Conservation (phyloP, 2,797 vertebrate genomes). For the Sardinella longiceps region DNA sequence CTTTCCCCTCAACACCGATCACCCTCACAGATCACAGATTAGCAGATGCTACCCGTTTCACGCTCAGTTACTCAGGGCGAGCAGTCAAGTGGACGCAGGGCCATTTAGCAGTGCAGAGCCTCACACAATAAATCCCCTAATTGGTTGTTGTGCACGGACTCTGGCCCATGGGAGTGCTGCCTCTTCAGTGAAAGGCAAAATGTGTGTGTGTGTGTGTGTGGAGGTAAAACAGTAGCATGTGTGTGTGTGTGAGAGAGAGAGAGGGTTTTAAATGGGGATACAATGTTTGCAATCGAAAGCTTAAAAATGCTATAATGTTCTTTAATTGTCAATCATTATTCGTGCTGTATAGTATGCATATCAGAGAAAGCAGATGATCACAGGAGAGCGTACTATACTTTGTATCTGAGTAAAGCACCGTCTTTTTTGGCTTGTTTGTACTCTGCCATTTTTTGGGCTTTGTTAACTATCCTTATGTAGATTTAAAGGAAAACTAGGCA, state of each 20-base stretch:
- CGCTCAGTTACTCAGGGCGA: conserved; percentile 67
- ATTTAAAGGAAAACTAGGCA: no score
- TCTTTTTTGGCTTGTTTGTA: no score
- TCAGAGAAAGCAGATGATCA: background rate
- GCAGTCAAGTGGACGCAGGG: conserved; percentile 63
- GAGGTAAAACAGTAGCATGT: no score
- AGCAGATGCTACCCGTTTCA: conserved; percentile 62
- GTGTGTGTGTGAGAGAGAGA: background rate
- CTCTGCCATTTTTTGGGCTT: no score
- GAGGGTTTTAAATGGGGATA: background rate
- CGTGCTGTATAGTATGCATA: background rate
- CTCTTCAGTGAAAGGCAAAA: background rate
- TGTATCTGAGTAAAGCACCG: no score
- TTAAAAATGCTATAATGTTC: background rate
- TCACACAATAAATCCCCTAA: conserved; percentile 60
- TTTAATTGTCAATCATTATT: conserved; percentile 17
- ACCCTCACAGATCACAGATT: conserved; percentile 52
- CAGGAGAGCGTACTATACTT: background rate
- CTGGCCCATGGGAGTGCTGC: conserved; percentile 28
- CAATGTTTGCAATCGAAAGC: background rate
- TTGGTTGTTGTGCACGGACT: conserved; percentile 47
- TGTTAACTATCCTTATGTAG: no score
- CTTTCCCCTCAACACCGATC: background rate
- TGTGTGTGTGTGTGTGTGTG: conserved; percentile 20
- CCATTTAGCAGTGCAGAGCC: conserved; percentile 58